Evolutionary conservation across 2,797 vertebrate genomes (phyloP).

Genomic region (Zalophus californianus): DNA sequence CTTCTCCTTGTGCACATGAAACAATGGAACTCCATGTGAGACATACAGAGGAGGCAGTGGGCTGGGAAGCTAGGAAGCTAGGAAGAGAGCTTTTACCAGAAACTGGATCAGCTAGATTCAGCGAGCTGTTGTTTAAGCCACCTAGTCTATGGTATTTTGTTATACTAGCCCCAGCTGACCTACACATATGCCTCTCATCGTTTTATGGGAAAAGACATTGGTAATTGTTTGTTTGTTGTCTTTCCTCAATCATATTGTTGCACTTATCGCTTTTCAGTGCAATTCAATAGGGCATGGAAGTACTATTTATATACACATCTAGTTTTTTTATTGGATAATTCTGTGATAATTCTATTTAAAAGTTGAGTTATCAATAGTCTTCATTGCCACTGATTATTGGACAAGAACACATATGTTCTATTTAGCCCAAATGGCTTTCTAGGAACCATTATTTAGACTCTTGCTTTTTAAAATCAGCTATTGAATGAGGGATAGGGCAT

Average conservation of each 20-base stretch:
- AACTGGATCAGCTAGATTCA: neutral
- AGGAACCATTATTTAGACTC: neutral
- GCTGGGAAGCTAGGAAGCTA: neutral
- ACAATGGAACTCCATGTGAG: neutral
- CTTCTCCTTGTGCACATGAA: neutral
- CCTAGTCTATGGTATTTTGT: neutral
- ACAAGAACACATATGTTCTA: neutral
- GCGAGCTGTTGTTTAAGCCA: neutral
- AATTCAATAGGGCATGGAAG: neutral
- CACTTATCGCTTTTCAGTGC: neutral
- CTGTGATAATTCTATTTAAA: neutral
- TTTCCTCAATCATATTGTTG: neutral
- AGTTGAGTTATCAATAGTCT: neutral
- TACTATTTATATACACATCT: neutral
- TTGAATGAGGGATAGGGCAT: neutral
- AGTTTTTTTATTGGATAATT: neutral
- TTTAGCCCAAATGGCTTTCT: neutral
- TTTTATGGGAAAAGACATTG: neutral
- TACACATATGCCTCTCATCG: neutral
- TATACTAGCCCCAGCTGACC: neutral
- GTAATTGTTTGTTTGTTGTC: neutral
- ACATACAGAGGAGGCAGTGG: neutral
- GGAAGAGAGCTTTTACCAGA: neutral
- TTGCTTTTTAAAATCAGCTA: neutral
- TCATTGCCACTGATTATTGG: neutral